A percentile compares a stretch with the other conserved stretches of the same genome.
Evolutionary conservation across 2,888 invertebrate species (phyloP).

Genomic region (Hirtodrosophila trivittata): DNA sequence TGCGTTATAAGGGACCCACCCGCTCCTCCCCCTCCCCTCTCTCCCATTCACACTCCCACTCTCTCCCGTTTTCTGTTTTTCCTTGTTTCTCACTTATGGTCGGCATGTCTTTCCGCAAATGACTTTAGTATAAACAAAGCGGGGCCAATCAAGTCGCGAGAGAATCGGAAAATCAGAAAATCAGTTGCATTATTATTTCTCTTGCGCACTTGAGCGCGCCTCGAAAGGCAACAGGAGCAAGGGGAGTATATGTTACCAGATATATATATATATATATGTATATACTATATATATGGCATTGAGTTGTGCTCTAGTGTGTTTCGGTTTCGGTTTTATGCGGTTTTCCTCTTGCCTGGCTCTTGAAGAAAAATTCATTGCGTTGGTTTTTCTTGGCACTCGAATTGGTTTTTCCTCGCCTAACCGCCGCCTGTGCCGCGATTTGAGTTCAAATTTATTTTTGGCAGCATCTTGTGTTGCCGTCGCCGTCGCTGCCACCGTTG

Average conservation of each 20-base stretch:
- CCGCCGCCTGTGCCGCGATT: conserved; percentile 58
- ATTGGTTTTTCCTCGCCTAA: conserved; percentile 57
- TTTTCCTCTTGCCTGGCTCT: conserved; percentile 51
- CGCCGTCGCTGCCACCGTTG: conserved; percentile 8
- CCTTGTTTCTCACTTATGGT: no score
- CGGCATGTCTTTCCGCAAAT: background rate
- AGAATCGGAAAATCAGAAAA: conserved; percentile 16
- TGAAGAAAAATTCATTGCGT: conserved; percentile 63
- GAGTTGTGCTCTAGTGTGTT: conserved; percentile 17
- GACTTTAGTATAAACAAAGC: conserved; percentile 26
- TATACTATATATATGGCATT: background rate
- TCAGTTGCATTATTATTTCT: conserved; percentile 31
- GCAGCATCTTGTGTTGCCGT: conserved; percentile 57
- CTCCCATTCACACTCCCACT: background rate
- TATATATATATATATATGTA: conserved; percentile 5
- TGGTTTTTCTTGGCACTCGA: conserved; percentile 73
- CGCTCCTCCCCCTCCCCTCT: background rate
- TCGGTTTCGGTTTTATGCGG: conserved; percentile 18
- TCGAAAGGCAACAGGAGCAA: conserved; percentile 18
- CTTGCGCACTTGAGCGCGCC: conserved; percentile 62
- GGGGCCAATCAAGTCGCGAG: conserved; percentile 24
- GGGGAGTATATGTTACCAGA: background rate
- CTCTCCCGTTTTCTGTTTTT: background rate
- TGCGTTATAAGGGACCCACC: conserved; percentile 47
- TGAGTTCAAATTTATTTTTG: conserved; percentile 78